Evolutionary conservation across 2,888 invertebrate species (phyloP), one percentile per base, ranked within the genome.

Genomic region (Automeris io): DNA sequence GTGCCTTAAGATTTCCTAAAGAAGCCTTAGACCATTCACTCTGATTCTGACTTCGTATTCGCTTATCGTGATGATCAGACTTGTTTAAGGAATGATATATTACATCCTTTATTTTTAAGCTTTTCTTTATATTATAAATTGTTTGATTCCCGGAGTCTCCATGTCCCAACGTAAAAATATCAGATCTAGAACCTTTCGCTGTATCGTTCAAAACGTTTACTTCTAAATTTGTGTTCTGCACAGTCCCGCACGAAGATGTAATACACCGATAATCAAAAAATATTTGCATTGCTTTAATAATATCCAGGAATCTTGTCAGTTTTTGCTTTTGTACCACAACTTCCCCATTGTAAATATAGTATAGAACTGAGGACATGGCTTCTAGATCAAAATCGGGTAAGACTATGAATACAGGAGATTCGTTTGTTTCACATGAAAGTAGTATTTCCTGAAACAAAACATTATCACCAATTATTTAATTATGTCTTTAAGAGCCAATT

Each of bases 281-380:
- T 55, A 86, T 76, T 64, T 81, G 65, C 64, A 86, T 61, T 2
- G 74, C 66, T 55, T 74, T 75, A 18, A 91, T 87, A 2, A 90
- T 88, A 18, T 88, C 82, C 22, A 91, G 66, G 57, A 92, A 92
- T 33, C 88, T 87, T 35, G 85, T 70, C 13, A 92, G 54, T 42
- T 88, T 83, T n/a, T 83, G 76, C 24, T 86, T 83, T n/a, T 88
- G 86, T 18, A 92, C 72, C 2, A 83, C 70, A 1, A 90, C 90
- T 62, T 89, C 90, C 38, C 92, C 92, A 25, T 90, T 91, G 62
- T 92, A 92, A 45, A 92, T 88, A 57, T 92, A 91, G 55, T 90
- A 90, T 25, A 92, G 80, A 5, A 92, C 86, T 8, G 89, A 86
- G 0, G 90, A 87, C 77, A 92, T 88, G 45, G 89, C 90, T 39